Conservation (phyloP, 2,113 vertebrate genomes). For the Xiphophorus hellerii region DNA sequence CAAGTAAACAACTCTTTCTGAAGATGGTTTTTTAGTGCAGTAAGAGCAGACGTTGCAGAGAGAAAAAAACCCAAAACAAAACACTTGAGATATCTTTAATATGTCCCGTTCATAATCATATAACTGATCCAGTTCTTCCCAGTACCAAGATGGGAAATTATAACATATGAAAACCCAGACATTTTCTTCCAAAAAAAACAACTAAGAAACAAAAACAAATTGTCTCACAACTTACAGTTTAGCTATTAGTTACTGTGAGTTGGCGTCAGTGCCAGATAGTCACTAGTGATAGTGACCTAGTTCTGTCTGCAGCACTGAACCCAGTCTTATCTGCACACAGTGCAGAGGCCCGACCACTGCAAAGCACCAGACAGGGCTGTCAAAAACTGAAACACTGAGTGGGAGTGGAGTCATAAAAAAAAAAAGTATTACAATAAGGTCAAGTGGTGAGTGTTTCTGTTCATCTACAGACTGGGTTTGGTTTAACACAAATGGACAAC, state of each 20-base stretch:
- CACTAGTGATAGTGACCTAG: constrained; percentile 57
- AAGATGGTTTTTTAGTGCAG: no score
- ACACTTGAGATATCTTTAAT: no score
- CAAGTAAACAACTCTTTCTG: no score
- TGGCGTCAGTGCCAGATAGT: constrained; percentile 11
- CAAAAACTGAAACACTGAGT: constrained; percentile 2
- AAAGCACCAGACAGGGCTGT: constrained; percentile 17
- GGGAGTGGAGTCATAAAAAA: neutral
- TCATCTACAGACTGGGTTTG: no score
- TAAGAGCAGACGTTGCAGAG: no score
- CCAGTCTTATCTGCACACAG: constrained; percentile 32
- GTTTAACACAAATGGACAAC: no score
- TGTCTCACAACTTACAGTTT: neutral
- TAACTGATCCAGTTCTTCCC: no score
- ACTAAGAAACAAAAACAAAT: neutral
- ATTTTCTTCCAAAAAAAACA: neutral
- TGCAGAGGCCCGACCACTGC: neutral
- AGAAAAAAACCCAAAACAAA: no score
- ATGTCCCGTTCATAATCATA: no score
- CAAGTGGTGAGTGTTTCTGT: no score
- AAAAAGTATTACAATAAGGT: neutral
- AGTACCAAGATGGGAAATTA: no score
- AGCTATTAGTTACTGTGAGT: constrained; percentile 8
- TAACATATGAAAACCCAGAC: neutral
- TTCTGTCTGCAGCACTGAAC: constrained; percentile 45